Base-by-base conservation (phyloP, 2,797 vertebrate species). In the Ceyx erithaca region DNA sequence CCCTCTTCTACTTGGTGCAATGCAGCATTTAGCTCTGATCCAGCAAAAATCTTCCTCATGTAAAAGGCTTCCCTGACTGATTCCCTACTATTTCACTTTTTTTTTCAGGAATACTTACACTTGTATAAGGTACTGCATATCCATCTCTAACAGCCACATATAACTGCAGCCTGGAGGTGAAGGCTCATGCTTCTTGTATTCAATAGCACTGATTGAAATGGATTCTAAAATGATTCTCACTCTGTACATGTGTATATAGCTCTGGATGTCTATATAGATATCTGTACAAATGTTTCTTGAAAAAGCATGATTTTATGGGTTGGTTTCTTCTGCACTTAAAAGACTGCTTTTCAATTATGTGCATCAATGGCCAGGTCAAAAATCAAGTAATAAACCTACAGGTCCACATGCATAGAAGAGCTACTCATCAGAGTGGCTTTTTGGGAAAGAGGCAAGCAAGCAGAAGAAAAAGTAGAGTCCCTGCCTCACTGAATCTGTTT, bases 351-450 rank as follows among this genome's bases (percentile, higher is more conserved):
- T 89, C 69, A 78, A 31, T 95, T 87, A 59, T 17, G 15, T 63
- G 66, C 31, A 41, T 83, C 79, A 69, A 59, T 2, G 10, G 35
- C 45, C 63, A 72, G 66, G 63, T 80, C 62, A 80, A 85, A 89
- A 86, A 84, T 55, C 64, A 82, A 82, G 43, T 41, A 82, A 92
- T 59, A 82, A 87, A 62, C 17, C 31, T 85, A 78, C 30, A 90
- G 8, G 58, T 68, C 80, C 25, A 26, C 0, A 1, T 80, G 68
- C 68, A 66, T 54, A 84, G 55, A 68, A 17, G 14, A 68, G 20
- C 72, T 68, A 14, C 54, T 54, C 45, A n/a, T 57, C 9, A 28
- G 19, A 63, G 40, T 14, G 48, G 33, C 14, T 51, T 82, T 92
- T 80, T 48, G 43, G 61, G 66, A 80, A 70, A 91, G 63, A 67